Percentiles rank a stretch among this genome's conserved stretches.
phyloP scores from a whole-genome alignment of 2,113 vertebrate species.

The Nibea coibor region DNA sequence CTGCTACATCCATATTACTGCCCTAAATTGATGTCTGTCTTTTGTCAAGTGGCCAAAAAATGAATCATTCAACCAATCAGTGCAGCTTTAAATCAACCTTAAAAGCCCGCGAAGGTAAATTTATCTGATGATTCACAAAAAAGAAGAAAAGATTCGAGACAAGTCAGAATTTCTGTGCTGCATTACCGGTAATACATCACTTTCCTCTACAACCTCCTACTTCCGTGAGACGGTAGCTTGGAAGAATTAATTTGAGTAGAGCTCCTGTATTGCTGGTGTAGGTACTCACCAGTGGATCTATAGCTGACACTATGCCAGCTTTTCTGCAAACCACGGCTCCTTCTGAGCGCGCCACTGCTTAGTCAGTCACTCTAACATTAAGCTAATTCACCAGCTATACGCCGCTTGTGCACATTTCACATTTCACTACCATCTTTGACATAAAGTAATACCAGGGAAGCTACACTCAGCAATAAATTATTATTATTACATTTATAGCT shows the following conservation, averaged over 20 bases:
- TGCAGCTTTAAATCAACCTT: neutral
- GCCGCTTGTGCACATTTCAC: constrained; percentile 52
- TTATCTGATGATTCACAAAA: neutral
- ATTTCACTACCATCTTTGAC: constrained; percentile 31
- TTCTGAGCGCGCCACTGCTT: constrained; percentile 57
- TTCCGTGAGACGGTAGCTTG: neutral
- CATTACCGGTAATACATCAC: too few species aligned
- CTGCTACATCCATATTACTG: too few species aligned
- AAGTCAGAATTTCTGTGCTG: neutral
- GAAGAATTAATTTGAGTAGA: neutral
- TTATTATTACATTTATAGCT: constrained; percentile 20
- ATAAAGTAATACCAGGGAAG: constrained; percentile 24
- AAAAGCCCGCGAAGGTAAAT: neutral
- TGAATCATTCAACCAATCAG: neutral
- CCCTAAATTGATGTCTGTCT: neutral
- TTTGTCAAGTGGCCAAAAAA: neutral
- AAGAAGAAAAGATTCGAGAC: neutral
- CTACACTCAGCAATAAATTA: constrained; percentile 53
- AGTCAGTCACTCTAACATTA: constrained; percentile 71
- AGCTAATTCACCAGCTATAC: constrained; percentile 61
- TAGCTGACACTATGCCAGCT: constrained; percentile 49
- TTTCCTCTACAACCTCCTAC: neutral
- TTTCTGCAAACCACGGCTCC: constrained; percentile 63
- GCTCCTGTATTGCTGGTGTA: constrained; percentile 27
- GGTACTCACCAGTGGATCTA: constrained; percentile 43